phyloP scores from a whole-genome alignment of 2,888 invertebrate species.

The Dolichomitus sp. region DNA sequence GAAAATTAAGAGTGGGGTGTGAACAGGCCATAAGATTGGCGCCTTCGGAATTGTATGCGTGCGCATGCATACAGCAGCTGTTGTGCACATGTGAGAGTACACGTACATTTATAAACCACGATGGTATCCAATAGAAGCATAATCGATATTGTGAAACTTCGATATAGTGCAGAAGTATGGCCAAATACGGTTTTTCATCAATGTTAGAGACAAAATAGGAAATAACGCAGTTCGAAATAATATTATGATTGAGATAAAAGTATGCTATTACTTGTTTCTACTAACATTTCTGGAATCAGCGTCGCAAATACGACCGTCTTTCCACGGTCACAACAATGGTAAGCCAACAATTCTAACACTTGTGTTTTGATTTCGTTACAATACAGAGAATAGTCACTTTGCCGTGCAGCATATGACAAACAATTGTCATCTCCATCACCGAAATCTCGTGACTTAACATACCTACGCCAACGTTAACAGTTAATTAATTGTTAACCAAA shows the following conservation, averaged over 20 bases:
- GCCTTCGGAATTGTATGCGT: slow-evolving; percentile 19
- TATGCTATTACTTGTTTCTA: slow-evolving; percentile 90
- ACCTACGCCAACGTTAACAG: not conserved
- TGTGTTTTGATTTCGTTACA: slow-evolving; percentile 71
- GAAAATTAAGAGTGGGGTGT: not conserved
- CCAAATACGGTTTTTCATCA: slow-evolving; percentile 69
- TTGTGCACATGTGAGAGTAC: slow-evolving; percentile 28
- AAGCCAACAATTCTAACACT: slow-evolving; percentile 87
- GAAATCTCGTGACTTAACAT: not conserved
- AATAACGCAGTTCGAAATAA: slow-evolving; percentile 66
- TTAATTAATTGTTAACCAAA: not conserved
- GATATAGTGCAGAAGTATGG: slow-evolving; percentile 72
- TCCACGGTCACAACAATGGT: slow-evolving; percentile 92
- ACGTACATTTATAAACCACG: slow-evolving; percentile 17
- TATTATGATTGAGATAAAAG: slow-evolving; percentile 88
- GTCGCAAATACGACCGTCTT: slow-evolving; percentile 90
- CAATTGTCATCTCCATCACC: slow-evolving; percentile 5
- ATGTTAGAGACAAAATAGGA: slow-evolving; percentile 62
- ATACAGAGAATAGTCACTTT: slow-evolving; percentile 3
- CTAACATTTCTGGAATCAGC: slow-evolving; percentile 90
- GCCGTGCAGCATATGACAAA: not conserved
- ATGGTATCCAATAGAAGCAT: slow-evolving; percentile 67
- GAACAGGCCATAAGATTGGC: slow-evolving; percentile 36
- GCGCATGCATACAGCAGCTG: slow-evolving; percentile 29
- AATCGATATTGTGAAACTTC: slow-evolving; percentile 76